Evolutionary conservation across 2,888 invertebrate species (phyloP), one percentile per base, ranked within the genome.

Genomic region (Tenthredo amoena): DNA sequence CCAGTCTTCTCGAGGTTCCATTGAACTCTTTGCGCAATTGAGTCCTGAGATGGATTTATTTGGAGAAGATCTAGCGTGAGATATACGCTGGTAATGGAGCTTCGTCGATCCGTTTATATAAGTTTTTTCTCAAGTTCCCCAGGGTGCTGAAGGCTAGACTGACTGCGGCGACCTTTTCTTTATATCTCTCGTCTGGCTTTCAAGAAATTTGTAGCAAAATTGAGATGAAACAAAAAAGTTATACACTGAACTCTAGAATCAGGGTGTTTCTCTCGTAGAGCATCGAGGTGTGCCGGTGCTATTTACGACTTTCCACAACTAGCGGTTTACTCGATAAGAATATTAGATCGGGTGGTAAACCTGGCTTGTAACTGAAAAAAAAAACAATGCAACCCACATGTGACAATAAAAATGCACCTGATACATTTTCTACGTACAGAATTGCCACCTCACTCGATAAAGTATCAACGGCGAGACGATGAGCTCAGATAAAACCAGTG

Each of bases 21-120:
- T 74, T 43, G 26, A 74, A 71, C 74, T 84, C 74, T 72, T 72
- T 84, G 43, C 85, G 87, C 85, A 87, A 89, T 88, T 87, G 87
- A 43, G 7, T 86, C 86, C 87, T 88, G 88, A 89, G 87, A 87
- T 86, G 79, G 87, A 86, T 88, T 89, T 89, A 89, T 90, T 89
- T 87, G 87, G 87, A 86, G 81, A 88, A 87, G 89, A 89, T 89
- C 87, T 89, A 88, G 88, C 88, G 87, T 87, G 86, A 88, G 87
- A 88, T 87, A 88, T 86, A 85, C 86, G 82, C 85, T 83, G 82
- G 86, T 88, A 88, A 88, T 87, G 85, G 76, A 86, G 55, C 65
- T 77, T n/a, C 18, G 55, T 31, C 50, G 55, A 50, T 55, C 18
- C 34, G 77, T 31, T 47, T 77, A 50, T 37, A 55, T 31, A 77